Evolutionary conservation across 2,888 invertebrate genomes (phyloP), one percentile per base, ranked within the genome.

Genomic region (Eristalinus sepulchralis): DNA sequence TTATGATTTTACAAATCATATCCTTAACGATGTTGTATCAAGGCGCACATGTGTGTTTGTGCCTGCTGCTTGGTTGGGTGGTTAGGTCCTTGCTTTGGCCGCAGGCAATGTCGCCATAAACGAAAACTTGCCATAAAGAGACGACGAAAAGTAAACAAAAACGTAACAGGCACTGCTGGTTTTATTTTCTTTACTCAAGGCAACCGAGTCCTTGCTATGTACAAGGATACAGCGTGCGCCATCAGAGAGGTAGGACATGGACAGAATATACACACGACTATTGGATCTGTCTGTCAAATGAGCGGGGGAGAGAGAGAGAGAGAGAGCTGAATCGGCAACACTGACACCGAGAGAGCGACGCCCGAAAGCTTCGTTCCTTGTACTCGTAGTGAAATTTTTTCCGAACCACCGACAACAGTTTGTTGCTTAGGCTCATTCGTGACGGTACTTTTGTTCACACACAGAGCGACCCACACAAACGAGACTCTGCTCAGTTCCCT

Each of bases 361-460:
- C 83, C 66, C 78, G 66, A 83, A 86, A 86, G 83, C 86, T 83
- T 60, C 47, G 63, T 53, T 55, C 47, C 39, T 80, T 47, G 36
- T 31, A 64, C 39, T 80, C 62, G 60, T 17, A 64, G 71, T 71
- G 53, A 33, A 36, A 53, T 47, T 67, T 75, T 66, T 75, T 75
- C 79, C 72, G 53, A 83, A 86, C 88, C 88, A 79, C 88, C 90
- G 90, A 91, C 91, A 92, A 91, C 91, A 92, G 92, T 92, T 92
- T 92, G 92, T 92, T 92, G 92, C 91, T 91, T 90, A 90, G 90
- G 89, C 89, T 92, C 89, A 88, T 88, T 88, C 89, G 88, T 83
- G 89, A 89, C 90, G 91, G 92, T 90, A 89, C 90, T 88, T 86
- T 89, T 88, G 85, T 89, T 17, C 31, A 71, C 60, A 33, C 81